Evolutionary conservation across 1,140 invertebrate genomes (phyloP).

Genomic region (Macrobrachium nipponense): DNA sequence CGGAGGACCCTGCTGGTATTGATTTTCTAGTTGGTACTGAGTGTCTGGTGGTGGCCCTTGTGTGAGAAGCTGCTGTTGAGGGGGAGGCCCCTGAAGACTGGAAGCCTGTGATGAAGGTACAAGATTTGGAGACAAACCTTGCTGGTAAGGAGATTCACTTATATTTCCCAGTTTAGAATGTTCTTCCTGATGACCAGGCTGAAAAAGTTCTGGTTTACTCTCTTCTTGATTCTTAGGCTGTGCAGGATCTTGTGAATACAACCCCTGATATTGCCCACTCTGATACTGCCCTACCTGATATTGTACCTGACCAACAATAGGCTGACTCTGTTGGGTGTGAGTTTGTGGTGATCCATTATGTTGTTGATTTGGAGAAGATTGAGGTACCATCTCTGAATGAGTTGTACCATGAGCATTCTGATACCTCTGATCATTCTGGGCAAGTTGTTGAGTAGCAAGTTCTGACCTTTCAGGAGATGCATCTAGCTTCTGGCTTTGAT

Average conservation of each 20-base stretch:
- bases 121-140: constrained; percentile 27
- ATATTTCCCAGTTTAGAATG: no score
- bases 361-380: constrained; percentile 34
- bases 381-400: constrained; percentile 19
- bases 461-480: constrained; percentile 43
- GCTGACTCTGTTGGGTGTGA: constrained; percentile 17
- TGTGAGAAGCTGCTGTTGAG: background rate
- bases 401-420: background rate
- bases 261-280: background rate
- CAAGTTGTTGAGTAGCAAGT: constrained; percentile 9
- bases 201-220: constrained; percentile 21
- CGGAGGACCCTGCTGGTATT: constrained; percentile 48
- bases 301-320: background rate
- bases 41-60: background rate
- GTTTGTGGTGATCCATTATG: constrained; percentile 26
- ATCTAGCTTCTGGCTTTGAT: constrained; percentile 11
- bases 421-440: constrained; percentile 30
- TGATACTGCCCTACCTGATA: constrained; percentile 50
- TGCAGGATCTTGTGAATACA: constrained; percentile 28
- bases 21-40: constrained; percentile 23
- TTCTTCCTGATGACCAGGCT: no score
- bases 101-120: background rate
- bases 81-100: background rate
- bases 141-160: constrained; percentile 14
- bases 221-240: constrained; percentile 32